Evolutionary conservation across 2,888 invertebrate genomes (phyloP).

Genomic region (Zhengitettix transpicula): DNA sequence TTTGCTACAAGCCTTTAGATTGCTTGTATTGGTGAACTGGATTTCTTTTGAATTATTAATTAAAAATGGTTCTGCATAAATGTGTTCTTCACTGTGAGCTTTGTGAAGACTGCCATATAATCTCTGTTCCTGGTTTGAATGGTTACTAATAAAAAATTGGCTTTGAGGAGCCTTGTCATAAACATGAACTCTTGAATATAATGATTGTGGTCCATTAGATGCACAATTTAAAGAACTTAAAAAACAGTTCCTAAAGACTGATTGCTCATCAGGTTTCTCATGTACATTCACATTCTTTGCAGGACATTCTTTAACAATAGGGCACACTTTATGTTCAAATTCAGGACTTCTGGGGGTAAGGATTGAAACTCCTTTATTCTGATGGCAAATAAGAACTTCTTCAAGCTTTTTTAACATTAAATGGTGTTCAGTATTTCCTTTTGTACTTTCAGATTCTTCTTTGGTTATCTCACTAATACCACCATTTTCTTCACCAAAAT

Average conservation of each 20-base stretch:
- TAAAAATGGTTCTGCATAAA: slow-evolving; percentile 43
- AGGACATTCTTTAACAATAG: background rate
- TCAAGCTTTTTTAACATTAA: slow-evolving; percentile 49
- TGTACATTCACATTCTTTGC: background rate
- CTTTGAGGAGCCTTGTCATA: slow-evolving; percentile 7
- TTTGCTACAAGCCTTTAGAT: too few relatives aligned
- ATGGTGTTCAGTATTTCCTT: slow-evolving; percentile 28
- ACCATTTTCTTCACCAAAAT: background rate
- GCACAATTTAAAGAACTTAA: slow-evolving; percentile 24
- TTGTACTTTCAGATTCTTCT: background rate
- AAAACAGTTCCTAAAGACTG: slow-evolving; percentile 21
- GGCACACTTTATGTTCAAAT: background rate
- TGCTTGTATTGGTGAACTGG: background rate
- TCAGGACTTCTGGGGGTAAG: slow-evolving; percentile 4
- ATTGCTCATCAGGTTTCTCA: background rate
- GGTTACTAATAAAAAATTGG: slow-evolving; percentile 4
- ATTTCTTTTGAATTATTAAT: background rate
- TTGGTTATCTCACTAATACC: background rate
- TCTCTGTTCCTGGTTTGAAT: background rate
- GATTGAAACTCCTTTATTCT: slow-evolving; percentile 1
- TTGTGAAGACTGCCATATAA: slow-evolving; percentile 2
- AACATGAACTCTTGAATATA: slow-evolving; percentile 1
- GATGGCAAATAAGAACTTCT: slow-evolving; percentile 36
- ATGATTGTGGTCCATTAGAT: slow-evolving; percentile 8
- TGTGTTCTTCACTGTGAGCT: slow-evolving; percentile 31